phyloP scores from a whole-genome alignment of 1,140 invertebrate genomes.

The Augochlora pura region DNA sequence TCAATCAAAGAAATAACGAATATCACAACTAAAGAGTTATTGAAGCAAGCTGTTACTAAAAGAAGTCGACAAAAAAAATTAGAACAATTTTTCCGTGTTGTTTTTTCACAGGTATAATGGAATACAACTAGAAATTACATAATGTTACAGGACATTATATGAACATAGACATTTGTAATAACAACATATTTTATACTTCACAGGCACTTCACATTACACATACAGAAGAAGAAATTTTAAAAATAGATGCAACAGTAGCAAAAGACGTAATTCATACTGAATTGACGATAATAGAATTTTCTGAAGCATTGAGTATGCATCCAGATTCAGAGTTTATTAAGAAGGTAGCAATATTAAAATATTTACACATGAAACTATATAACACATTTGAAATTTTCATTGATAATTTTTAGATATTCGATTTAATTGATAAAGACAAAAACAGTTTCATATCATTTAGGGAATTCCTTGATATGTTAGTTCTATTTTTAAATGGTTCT shows the following conservation, averaged over 20 bases:
- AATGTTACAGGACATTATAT: background rate
- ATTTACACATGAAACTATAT: background rate
- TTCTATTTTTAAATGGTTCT: constrained; percentile 2
- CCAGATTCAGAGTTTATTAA: background rate
- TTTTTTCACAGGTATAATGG: background rate
- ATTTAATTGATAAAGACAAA: background rate
- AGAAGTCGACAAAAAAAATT: background rate
- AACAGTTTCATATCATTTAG: background rate
- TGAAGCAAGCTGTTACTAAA: background rate
- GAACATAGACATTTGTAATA: background rate
- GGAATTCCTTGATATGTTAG: background rate
- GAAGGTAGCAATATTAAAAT: background rate
- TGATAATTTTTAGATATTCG: background rate
- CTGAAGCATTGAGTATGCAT: background rate
- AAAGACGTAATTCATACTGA: background rate
- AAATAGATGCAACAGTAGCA: background rate
- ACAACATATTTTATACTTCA: background rate
- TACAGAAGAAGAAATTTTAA: background rate
- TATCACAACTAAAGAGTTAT: background rate
- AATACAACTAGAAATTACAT: background rate
- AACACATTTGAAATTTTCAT: background rate
- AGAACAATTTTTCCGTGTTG: background rate
- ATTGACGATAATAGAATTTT: background rate
- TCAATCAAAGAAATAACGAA: background rate
- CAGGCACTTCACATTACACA: background rate